Evolutionary conservation across 2,888 invertebrate species (phyloP), one percentile per base, ranked within the genome.

Genomic region (Drosophila flavopinicola): DNA sequence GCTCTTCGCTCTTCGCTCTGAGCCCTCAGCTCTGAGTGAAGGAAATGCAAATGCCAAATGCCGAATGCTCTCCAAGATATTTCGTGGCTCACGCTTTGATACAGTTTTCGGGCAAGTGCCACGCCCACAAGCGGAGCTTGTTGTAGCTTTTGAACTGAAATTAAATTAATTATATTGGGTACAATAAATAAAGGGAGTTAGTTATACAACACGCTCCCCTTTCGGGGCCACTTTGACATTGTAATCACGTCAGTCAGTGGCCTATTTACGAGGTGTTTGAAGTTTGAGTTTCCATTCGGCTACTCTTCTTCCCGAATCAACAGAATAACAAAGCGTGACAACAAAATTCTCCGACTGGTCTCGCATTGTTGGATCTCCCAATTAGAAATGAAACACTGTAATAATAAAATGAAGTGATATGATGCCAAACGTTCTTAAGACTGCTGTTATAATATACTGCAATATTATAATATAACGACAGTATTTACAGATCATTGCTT

Each of bases 91-190:
- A 85, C 75, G 85, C 67, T 66, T 74, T 44, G 79, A 76, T 74
- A 66, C 71, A 74, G 60, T 75, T 66, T 66, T 65, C 35, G 68
- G 70, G 44, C 60, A 57, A 61, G 37, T 60, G 73, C 44, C 79
- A 47, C 79, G 75, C 82, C 79, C 63, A 42, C 17, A 20, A 45
- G 33, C 37, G 41, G 20, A 32, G 24, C 33, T 33, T 20, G 20
- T 20, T 20, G 20, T 20, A 45, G 35, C 30, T 33, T 58, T 45
- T 57, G 51, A 48, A 32, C 57, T 33, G 39, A 68, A 85, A 79
- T 85, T 82, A 80, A 85, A 56, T 85, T 85, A 79, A 83, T 83
- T 79, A 85, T 73, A 65, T 85, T 70, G 59, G 53, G 41, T 35
- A 68, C 67, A 79, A 83, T 83, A 83, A 76, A 79, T 58, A 70